Evolutionary conservation across 2,113 vertebrate genomes (phyloP).

Genomic region (Patagioenas fasciata): DNA sequence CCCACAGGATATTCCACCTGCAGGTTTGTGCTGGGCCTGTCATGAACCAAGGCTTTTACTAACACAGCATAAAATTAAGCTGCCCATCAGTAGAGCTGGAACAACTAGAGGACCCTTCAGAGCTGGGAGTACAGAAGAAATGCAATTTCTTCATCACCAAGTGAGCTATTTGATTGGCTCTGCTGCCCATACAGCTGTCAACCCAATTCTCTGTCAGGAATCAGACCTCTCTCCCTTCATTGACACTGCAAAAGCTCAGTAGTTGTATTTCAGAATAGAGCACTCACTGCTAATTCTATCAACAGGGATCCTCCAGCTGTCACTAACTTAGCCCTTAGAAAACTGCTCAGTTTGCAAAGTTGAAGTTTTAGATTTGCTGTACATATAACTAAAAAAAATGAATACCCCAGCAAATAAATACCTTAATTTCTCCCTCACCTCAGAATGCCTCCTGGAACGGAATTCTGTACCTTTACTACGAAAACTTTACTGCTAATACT

Average conservation of each 20-base stretch:
- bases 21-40: background rate
- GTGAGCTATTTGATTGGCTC: background rate
- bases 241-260: background rate
- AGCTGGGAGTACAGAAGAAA: accelerated
- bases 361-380: background rate
- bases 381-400: background rate
- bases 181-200: background rate
- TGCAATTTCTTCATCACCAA: background rate
- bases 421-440: background rate
- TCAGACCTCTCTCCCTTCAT: background rate
- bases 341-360: accelerated
- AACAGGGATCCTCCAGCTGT: background rate
- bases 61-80: background rate
- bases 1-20: background rate
- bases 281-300: background rate
- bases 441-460: background rate
- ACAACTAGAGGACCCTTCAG: background rate
- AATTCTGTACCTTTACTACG: background rate
- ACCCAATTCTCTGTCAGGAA: background rate
- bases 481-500: background rate
- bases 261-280: background rate
- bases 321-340: background rate
- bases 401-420: background rate
- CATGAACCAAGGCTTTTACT: background rate
- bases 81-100: background rate